Conservation (phyloP, 1,140 invertebrate species). For the Neodiprion pinetum region DNA sequence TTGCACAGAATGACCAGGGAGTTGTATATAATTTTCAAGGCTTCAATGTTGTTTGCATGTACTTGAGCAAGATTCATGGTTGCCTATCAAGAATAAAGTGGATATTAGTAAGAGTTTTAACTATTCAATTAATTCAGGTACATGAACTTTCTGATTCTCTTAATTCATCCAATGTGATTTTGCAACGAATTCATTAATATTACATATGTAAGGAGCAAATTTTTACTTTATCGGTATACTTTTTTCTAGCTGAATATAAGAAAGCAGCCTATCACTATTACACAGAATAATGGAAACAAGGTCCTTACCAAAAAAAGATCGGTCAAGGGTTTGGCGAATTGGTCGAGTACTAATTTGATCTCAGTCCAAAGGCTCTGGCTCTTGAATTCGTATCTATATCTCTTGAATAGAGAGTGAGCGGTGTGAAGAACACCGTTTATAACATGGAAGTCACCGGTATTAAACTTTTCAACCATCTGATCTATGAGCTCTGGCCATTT, state of each 20-base stretch:
- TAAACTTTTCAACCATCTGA: conserved; percentile 93
- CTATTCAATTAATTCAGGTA: too few species aligned
- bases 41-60: conserved; percentile 80
- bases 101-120: conserved; percentile 13
- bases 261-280: conserved; percentile 14
- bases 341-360: conserved; percentile 95
- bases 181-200: background rate
- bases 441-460: conserved; percentile 89
- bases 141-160: too few species aligned
- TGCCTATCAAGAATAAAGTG: conserved; percentile 66
- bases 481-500: conserved; percentile 92
- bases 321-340: conserved; percentile 92
- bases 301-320: conserved; percentile 82
- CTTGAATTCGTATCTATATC: conserved; percentile 96
- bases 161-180: too few species aligned
- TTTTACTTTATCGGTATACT: background rate
- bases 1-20: conserved; percentile 92
- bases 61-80: conserved; percentile 84
- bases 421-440: conserved; percentile 96
- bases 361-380: conserved; percentile 94
- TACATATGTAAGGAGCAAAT: background rate
- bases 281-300: too few species aligned
- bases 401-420: conserved; percentile 94
- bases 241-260: conserved; percentile 21
- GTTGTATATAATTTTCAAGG: conserved; percentile 87